Evolutionary conservation across 2,113 vertebrate genomes (phyloP), one percentile per base, ranked within the genome.

Genomic region (Mus spicilegus): DNA sequence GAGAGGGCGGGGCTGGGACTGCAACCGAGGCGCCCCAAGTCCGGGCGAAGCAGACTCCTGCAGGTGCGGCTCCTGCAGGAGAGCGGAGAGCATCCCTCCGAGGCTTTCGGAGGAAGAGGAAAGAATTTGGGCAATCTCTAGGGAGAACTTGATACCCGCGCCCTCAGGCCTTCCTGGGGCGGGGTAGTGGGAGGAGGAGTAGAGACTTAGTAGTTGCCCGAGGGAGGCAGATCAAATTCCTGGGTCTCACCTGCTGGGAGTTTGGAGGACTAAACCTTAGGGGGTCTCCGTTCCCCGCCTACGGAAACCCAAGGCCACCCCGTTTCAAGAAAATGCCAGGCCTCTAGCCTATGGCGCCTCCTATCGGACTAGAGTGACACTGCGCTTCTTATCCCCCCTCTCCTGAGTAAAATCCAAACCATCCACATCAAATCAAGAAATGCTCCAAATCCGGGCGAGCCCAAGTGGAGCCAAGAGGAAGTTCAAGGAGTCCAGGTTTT

Each of bases 401-500:
- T 82, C 54, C 81, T 26, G 67, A 76, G 54, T 63, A 86, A 93
- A 95, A 96, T 80, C 39, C 65, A 95, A 86, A 39, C 87, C 72
- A 54, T 69, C 36, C 36, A 42, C 75, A 30, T 89, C 93, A 94
- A 89, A 82, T 58, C 73, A 49, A 89, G 75, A 94, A 81, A 94
- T 92, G 95, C 91, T 92, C 26, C 67, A 24, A 75, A 92, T 78
- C 84, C 88, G 6, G 93, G 85, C 14, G 28, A 92, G 63, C 30
- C 96, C 70, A 11, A 85, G 46, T 4, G 69, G 94, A 93, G 70
- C 39, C 84, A 0, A 87, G 36, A 93, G 76, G 89, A 95, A 95
- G 90, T 97, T 96, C 80, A 49, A 49, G 78, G 91, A 97, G 95
- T 93, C 87, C 36, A 49, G 94, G 97, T 93, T 97, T 98, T 97